phyloP scores from a whole-genome alignment of 1,140 invertebrate genomes.

The Octopus sinensis region DNA sequence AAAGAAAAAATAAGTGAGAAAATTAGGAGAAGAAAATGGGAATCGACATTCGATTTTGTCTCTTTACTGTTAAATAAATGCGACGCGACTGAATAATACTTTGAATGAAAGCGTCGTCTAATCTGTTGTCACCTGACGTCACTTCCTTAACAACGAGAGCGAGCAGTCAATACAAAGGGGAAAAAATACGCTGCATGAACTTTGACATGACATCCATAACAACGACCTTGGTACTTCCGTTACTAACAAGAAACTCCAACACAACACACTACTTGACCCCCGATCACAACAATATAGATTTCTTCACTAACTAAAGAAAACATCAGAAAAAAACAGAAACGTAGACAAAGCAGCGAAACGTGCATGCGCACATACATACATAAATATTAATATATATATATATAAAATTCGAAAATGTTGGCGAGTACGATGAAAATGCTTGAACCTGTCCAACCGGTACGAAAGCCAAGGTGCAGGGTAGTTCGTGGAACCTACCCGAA shows the following conservation, averaged over 20 bases:
- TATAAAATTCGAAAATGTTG: neutral
- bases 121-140: neutral
- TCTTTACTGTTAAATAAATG: too few species aligned
- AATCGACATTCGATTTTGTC: too few species aligned
- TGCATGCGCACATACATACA: too few species aligned
- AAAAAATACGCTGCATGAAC: neutral
- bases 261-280: neutral
- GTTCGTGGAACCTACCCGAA: neutral
- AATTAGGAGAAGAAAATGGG: too few species aligned
- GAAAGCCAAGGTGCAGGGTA: neutral
- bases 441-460: neutral
- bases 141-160: neutral
- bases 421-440: neutral
- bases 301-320: neutral
- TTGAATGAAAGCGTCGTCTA: too few species aligned
- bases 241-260: neutral
- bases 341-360: neutral
- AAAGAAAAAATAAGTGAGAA: too few species aligned
- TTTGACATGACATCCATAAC: neutral
- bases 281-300: neutral
- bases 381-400: neutral
- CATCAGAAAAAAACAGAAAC: neutral
- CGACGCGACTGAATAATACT: too few species aligned
- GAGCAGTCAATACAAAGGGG: neutral
- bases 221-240: neutral